Evolutionary conservation across 2,888 invertebrate genomes (phyloP).

Genomic region (Apamea monoglypha): DNA sequence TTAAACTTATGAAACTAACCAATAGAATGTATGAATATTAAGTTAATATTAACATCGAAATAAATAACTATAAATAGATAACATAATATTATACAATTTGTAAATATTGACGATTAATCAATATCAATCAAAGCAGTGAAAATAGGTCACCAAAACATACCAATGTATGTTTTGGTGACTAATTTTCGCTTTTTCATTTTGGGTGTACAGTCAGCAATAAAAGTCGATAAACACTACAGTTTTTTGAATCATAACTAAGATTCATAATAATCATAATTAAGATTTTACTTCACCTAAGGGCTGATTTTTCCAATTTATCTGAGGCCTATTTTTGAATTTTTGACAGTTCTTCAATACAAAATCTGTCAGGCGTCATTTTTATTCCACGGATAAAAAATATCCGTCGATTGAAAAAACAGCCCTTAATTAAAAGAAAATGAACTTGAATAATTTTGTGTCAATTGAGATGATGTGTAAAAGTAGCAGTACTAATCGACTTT

Average conservation of each 20-base stretch:
- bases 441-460: neutral
- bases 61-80: conserved; percentile 20
- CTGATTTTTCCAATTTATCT: too few species aligned
- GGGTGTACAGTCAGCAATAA: neutral
- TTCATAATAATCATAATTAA: too few species aligned
- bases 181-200: neutral
- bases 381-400: too few species aligned
- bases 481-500: neutral
- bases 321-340: too few species aligned
- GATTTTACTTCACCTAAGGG: too few species aligned
- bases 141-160: neutral
- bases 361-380: too few species aligned
- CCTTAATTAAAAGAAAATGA: neutral
- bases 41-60: conserved; percentile 42
- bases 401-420: too few species aligned
- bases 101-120: conserved; percentile 13
- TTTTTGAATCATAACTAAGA: neutral
- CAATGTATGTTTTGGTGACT: neutral
- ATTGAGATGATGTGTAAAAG: neutral
- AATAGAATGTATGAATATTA: neutral
- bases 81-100: neutral
- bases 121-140: neutral
- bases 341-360: too few species aligned
- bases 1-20: neutral
- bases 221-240: neutral